Base-by-base conservation (phyloP, 2,888 invertebrate species). In the Cynaeus angustus region DNA sequence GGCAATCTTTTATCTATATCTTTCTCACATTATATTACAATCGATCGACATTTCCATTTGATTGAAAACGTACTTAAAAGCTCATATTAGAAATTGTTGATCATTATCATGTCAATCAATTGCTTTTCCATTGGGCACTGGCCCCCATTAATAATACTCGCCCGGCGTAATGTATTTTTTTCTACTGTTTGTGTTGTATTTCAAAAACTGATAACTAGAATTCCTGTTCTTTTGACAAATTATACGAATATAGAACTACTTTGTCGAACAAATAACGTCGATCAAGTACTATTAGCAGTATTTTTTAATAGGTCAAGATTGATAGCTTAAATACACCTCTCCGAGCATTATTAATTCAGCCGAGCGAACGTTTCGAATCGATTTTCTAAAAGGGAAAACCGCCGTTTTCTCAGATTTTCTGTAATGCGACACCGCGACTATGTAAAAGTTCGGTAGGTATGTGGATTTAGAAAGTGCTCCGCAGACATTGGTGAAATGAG, bases 381-480 rank as follows among this genome's bases (percentile, higher is more conserved):
- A 21, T 21, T 21, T 21, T 21, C 21, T 21, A 3, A 1, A 4
- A 21, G 21, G 21, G 21, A n/a, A n/a, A n/a, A n/a, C n/a, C n/a
- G n/a, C n/a, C n/a, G 5, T 41, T 41, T 41, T 41, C 41, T 10
- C 5, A n/a, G n/a, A 45, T 45, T 45, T 45, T 45, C 12, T 45
- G 45, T 45, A 45, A 37, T 37, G 37, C 37, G 45, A 41, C n/a
- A 12, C n/a, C n/a, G n/a, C n/a, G n/a, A n/a, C n/a, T n/a, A n/a
- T 30, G 6, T 7, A 30, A 30, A 30, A 8, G n/a, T 37, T n/a
- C n/a, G 41, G 45, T 67, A 71, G 71, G 68, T 67, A 71, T 70
- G 70, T 64, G 59, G 61, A 69, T 71, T 74, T 75, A 74, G 75
- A 74, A 75, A 75, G 76, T 76, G 72, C 74, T 72, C 67, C 68